Base-by-base conservation (phyloP, 2,888 invertebrate genomes). In the Frankliniella fusca region DNA sequence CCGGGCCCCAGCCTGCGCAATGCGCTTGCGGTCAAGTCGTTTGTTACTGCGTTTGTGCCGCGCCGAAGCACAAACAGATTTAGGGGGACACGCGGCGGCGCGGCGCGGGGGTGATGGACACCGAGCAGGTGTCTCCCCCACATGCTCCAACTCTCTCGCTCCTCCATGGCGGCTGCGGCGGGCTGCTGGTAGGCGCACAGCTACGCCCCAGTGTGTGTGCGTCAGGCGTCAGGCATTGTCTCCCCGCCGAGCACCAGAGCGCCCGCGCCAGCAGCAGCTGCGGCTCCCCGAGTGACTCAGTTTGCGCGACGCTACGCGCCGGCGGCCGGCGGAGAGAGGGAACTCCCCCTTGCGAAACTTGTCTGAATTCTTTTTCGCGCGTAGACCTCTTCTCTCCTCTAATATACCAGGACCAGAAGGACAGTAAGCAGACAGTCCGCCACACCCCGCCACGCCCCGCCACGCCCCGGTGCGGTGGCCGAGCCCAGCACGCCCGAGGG, bases 91-190 rank as follows among this genome's bases (percentile, higher is more conserved):
- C 38, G 5, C 38, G 38, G 5, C 38, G 38, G 54, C 54, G 54
- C 54, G 70, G 23, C n/a, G n/a, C 70, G 70, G 70, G 70, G 7
- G 70, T 76, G 70, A 76, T 76, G 70, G 70, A 76, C 70, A 23
- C 70, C 23, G 27, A 27, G 27, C 70, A 76, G 70, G 70, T 76
- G 70, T 15, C 54, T 54, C 54, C 18, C 18, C 54, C 20, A 20
- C 54, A 12, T 20, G 54, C 54, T 54, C 54, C n/a, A n/a, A n/a
- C n/a, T 54, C 54, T 54, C 54, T 54, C 54, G 3, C 54, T 54
- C 54, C 18, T 18, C 18, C 61, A 38, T 2, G 2, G 38, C 38
- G 38, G 2, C 38, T 38, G 38, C 38, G 2, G 38, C 38, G 38
- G 38, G 38, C 38, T 38, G 38, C 38, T 2, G 5, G 38, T 38